A percentile compares a stretch with the other conserved stretches of the same genome.
Conservation (phyloP, 2,113 vertebrate genomes). For the Neotoma lepida region DNA sequence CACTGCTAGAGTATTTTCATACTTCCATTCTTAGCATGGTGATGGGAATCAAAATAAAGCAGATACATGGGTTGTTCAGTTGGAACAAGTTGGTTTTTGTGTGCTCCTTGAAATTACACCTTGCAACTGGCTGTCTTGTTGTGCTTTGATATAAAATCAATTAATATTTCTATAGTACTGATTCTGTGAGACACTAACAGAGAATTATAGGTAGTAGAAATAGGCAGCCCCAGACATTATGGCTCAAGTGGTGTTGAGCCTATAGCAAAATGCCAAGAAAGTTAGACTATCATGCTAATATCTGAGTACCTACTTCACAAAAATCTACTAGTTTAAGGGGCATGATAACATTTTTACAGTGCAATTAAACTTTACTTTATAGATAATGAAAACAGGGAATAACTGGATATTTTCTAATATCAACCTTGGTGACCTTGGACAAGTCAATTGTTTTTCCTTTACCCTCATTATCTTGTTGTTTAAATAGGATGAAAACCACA, state of each 20-base stretch:
- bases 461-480: not conserved
- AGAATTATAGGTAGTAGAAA: not conserved
- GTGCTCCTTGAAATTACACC: not conserved
- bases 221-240: not conserved
- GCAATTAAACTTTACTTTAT: not conserved
- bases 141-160: conserved; percentile 33
- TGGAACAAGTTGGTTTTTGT: not conserved
- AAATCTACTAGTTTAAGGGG: not conserved
- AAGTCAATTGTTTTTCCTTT: not conserved
- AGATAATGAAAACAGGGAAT: not conserved
- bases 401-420: not conserved
- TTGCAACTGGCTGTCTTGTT: not conserved
- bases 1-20: not conserved
- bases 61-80: not conserved
- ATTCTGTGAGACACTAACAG: not conserved
- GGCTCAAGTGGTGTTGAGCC: not conserved
- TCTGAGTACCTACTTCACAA: not conserved
- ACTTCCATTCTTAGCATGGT: not conserved
- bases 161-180: not conserved
- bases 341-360: not conserved
- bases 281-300: not conserved
- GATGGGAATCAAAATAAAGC: not conserved
- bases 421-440: not conserved
- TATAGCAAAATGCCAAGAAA: not conserved
- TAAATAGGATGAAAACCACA: not conserved